Evolutionary conservation across 1,140 invertebrate species (phyloP).

Genomic region (Calosoma granatense): DNA sequence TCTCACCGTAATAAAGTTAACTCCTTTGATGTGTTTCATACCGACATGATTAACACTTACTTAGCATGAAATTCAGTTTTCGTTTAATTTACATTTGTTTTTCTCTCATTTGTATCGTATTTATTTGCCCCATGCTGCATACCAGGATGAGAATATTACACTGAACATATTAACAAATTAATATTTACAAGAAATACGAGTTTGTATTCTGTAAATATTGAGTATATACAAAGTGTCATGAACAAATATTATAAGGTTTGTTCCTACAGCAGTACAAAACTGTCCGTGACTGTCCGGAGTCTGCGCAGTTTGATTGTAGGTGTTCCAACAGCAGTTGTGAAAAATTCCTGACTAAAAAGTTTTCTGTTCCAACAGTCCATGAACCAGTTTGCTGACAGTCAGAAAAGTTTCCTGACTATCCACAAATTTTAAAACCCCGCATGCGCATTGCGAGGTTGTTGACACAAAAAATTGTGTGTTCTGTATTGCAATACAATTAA

Average conservation of each 20-base stretch:
- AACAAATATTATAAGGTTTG: too few species aligned
- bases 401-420: not conserved
- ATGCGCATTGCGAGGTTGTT: not conserved
- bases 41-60: conserved; percentile 7
- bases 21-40: not conserved
- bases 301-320: not conserved
- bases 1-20: conserved; percentile 1
- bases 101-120: too few species aligned
- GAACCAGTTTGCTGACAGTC: not conserved
- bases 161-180: too few species aligned
- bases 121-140: too few species aligned
- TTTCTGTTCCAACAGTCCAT: not conserved
- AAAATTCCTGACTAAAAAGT: not conserved
- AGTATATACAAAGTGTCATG: too few species aligned
- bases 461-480: not conserved
- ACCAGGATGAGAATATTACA: too few species aligned
- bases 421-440: not conserved
- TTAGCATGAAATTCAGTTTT: conserved; percentile 1
- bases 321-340: not conserved
- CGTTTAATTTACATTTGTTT: not conserved
- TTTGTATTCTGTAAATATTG: too few species aligned
- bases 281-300: not conserved
- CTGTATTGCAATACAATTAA: not conserved
- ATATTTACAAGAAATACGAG: too few species aligned
- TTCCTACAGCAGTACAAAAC: not conserved